These are phyloP conservation scores for Pituophis catenifer DNA, from an alignment of 2,113 vertebrate genomes.

Conservation along the genomic window DNA sequence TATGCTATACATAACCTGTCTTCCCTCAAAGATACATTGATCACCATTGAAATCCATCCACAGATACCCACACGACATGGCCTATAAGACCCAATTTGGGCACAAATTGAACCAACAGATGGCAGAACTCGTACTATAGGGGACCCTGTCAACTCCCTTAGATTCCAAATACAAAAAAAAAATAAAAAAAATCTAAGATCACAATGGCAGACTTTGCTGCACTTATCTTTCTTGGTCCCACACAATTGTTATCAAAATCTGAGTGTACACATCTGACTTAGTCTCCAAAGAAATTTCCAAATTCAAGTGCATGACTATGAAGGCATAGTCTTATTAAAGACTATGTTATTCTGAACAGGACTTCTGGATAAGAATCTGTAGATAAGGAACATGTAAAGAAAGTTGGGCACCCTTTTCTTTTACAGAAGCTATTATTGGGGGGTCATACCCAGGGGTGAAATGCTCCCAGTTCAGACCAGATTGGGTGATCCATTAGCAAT, in stretches of 20 bases:
- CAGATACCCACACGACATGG: not conserved
- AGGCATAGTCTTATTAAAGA: not conserved
- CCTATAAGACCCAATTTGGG: not conserved
- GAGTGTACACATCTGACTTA: not conserved
- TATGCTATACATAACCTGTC: not conserved
- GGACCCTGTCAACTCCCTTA: not conserved
- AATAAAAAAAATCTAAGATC: not conserved
- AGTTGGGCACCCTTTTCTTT: too few relatives aligned
- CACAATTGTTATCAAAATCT: not conserved
- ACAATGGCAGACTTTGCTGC: not conserved
- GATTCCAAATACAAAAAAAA: not conserved
- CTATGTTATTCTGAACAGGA: not conserved
- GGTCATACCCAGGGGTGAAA: too few relatives aligned
- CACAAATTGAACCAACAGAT: not conserved
- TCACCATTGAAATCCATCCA: not conserved
- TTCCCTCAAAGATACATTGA: not conserved
- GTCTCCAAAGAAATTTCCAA: not conserved
- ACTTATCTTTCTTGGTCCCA: not conserved
- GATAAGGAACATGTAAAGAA: not conserved
- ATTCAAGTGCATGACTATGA: not conserved
- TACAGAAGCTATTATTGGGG: too few relatives aligned
- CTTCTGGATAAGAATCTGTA: not conserved
- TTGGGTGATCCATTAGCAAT: too few relatives aligned
- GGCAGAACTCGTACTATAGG: not conserved
- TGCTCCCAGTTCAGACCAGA: too few relatives aligned